Evolutionary conservation across 1,140 invertebrate genomes (phyloP).

Genomic region (Achatina immaculata): DNA sequence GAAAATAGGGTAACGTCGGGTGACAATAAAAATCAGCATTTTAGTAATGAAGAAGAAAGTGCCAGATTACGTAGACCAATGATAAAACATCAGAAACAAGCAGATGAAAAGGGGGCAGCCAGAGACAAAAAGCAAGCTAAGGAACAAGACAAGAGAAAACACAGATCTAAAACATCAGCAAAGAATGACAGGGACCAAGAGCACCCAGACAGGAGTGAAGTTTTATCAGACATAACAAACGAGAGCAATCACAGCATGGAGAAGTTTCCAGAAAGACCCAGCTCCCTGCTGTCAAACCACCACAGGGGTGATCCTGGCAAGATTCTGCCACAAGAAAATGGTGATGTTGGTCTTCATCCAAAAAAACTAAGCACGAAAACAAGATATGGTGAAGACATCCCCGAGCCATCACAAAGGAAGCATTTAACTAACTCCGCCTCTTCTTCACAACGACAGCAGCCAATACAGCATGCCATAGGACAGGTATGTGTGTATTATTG

Average conservation of each 20-base stretch:
- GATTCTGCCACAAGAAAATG: background rate
- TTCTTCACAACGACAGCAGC: background rate
- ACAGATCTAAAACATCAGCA: background rate
- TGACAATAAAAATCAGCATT: background rate
- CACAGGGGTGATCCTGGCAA: background rate
- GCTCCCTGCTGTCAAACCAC: background rate
- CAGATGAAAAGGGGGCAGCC: background rate
- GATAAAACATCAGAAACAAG: background rate
- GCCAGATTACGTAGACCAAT: background rate
- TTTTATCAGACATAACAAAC: background rate
- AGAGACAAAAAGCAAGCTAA: background rate
- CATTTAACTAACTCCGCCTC: background rate
- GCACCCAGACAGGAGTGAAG: background rate
- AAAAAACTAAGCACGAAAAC: background rate
- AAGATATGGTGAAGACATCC: background rate
- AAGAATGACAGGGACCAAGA: background rate
- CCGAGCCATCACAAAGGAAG: background rate
- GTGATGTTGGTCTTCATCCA: background rate
- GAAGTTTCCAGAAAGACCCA: background rate
- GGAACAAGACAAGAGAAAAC: background rate
- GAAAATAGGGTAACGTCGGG: background rate
- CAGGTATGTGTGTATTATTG: too few relatives aligned
- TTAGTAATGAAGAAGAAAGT: background rate
- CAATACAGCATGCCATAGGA: constrained; percentile 6
- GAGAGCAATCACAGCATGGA: background rate